Base-by-base conservation (phyloP, 1,140 invertebrate genomes). In the Leptinotarsa lineolata region DNA sequence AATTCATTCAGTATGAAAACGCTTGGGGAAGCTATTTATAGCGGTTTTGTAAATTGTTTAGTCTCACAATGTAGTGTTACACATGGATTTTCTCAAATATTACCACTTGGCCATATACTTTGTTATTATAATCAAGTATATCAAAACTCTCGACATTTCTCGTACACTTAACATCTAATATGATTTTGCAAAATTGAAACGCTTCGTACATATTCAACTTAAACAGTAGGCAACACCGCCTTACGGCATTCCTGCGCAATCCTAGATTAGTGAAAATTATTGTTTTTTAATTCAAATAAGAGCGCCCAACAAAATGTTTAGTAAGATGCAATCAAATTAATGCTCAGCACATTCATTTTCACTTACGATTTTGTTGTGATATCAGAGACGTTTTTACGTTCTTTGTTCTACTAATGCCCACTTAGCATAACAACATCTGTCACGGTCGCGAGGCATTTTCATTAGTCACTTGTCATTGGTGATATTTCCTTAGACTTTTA, bases 321-420 rank as follows among this genome's bases (percentile, higher is more conserved):
- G 71, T 66, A 72, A 72, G 71, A 72, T 24, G 71, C 58, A 65
- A 72, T 72, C 22, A 54, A 18, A 72, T 72, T 72, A 72, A 72
- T 72, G 71, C 71, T 72, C 24, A 54, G 71, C 71, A 72, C 71
- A 72, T 71, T 24, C 69, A 71, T 63, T 71, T 63, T 71, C 59
- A 71, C 69, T 71, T 63, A 44, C 69, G 58, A 63, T 71, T 61
- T 71, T 44, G 21, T 64, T 64, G 61, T 64, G 61, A 64, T 64
- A n/a, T 64, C 6, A 11, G n/a, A 20, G n/a, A 15, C 61, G 24
- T 64, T 66, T 66, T 4, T 39, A 39, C 39, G n/a, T 16, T 66
- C 64, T 66, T 66, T 66, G 64, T 66, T 66, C 64, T 44, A 54
- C 48, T 16, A 54, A 54, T 54, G n/a, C 16, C 48, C n/a, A 54